Evolutionary conservation across 2,113 vertebrate species (phyloP), one percentile per base, ranked within the genome.

Genomic region (Bufo gargarizans): DNA sequence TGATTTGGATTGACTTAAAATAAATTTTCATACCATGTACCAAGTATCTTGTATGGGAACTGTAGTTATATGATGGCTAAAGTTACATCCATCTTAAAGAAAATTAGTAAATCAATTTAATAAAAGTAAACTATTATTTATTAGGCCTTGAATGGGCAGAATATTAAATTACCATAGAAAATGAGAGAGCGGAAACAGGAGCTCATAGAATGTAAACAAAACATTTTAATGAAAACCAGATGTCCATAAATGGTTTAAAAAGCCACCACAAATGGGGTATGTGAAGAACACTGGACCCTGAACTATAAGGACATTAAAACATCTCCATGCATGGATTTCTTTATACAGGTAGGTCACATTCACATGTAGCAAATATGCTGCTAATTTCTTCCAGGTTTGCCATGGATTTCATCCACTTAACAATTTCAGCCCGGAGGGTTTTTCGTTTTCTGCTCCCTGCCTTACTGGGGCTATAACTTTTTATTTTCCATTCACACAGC

Each of bases 221-320:
- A 56, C 22, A 16, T 45, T 13, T 69, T 56, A 71, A 67, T 71
- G 50, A 69, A 86, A 86, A 80, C 33, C 77, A 71, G 63, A 72
- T 72, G 77, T 49, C 56, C 45, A 20, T 72, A 87, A 87, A n/a
- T 55, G 63, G 33, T 71, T 81, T 87, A 58, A 43, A 55, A 80
- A 47, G 16, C 77, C 33, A 87, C 58, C 22, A 53, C 43, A 56
- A 69, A 47, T 20, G 19, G 14, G 55, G 69, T 43, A 56, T 9
- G n/a, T 58, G 61, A 58, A 50, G 10, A n/a, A 47, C 10, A 6
- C 1, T 14, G 33, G 33, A 33, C 4, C 11, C 7, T 67, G 65
- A 67, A 8, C 1, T 67, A 5, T 6, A 77, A 77, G 19, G 11
- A 77, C 20, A 50, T 19, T 72, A 45, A 1, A 72, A 45, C 11